Evolutionary conservation across 2,113 vertebrate species (phyloP).

Genomic region (Pycnonotus jocosus): DNA sequence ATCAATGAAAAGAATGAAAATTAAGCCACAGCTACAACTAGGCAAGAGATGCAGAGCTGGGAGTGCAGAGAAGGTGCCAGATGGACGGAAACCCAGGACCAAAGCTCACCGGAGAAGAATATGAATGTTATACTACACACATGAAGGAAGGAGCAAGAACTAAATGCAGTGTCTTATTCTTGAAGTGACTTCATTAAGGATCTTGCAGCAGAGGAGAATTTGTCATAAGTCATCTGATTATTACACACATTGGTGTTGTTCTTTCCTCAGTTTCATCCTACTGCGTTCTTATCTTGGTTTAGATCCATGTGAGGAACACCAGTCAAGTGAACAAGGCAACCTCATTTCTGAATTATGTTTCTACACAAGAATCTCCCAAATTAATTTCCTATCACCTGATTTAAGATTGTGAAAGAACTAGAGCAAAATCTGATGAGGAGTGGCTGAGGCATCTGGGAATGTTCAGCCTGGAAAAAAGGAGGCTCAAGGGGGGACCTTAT

Average conservation of each 20-base stretch:
- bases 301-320: not conserved
- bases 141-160: not conserved
- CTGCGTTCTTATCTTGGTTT: not conserved
- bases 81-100: not conserved
- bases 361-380: not conserved
- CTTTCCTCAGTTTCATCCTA: not conserved
- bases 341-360: not conserved
- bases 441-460: not conserved
- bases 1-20: not conserved
- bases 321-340: not conserved
- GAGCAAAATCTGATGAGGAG: not conserved
- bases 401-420: not conserved
- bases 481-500: not conserved
- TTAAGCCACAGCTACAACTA: not conserved
- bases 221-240: not conserved
- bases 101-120: not conserved
- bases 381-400: not conserved
- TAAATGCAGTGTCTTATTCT: not conserved
- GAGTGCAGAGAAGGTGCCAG: not conserved
- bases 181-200: not conserved
- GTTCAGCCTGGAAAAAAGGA: not conserved
- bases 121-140: not conserved
- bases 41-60: not conserved
- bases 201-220: not conserved
- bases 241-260: not conserved